Conservation (phyloP, 1,140 invertebrate species). For the Xylocopa sonorina region DNA sequence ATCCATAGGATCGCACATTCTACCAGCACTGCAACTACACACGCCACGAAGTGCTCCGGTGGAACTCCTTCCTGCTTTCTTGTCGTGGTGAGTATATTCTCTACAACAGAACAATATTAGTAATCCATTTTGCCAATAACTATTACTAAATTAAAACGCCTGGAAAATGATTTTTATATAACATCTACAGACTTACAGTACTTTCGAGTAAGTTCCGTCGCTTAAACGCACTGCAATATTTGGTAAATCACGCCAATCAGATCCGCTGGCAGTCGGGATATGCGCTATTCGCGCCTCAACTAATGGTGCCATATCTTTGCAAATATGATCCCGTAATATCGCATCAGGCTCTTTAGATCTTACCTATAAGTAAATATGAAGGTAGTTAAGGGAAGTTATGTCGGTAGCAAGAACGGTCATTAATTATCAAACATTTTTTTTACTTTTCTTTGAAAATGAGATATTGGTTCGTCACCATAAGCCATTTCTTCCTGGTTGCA, state of each 20-base stretch:
- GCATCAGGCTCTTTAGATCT: conserved; percentile 84
- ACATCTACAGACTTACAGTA: conserved; percentile 81
- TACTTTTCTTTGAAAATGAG: conserved; percentile 90
- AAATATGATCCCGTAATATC: conserved; percentile 89
- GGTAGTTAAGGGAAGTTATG: conserved; percentile 13
- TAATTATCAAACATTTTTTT: conserved; percentile 34
- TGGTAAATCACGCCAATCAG: conserved; percentile 94
- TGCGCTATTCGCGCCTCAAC: conserved; percentile 90
- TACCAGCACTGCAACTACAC: conserved; percentile 88
- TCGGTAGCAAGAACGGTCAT: neutral
- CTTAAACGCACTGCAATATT: conserved; percentile 88
- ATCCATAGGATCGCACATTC: conserved; percentile 87
- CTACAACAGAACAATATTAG: conserved; percentile 69
- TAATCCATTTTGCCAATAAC: neutral
- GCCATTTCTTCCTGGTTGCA: conserved; percentile 87
- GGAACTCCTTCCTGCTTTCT: conserved; percentile 85
- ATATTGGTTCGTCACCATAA: conserved; percentile 87
- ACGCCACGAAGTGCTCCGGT: conserved; percentile 89
- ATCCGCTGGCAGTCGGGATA: conserved; percentile 89
- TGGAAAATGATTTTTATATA: neutral
- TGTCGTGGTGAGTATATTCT: conserved; percentile 88
- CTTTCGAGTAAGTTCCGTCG: conserved; percentile 87
- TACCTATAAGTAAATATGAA: conserved; percentile 78
- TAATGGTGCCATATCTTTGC: conserved; percentile 92
- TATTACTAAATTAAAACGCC: too few relatives aligned